Base-by-base conservation (phyloP, 2,888 invertebrate genomes). In the Ganaspis brasiliensis region DNA sequence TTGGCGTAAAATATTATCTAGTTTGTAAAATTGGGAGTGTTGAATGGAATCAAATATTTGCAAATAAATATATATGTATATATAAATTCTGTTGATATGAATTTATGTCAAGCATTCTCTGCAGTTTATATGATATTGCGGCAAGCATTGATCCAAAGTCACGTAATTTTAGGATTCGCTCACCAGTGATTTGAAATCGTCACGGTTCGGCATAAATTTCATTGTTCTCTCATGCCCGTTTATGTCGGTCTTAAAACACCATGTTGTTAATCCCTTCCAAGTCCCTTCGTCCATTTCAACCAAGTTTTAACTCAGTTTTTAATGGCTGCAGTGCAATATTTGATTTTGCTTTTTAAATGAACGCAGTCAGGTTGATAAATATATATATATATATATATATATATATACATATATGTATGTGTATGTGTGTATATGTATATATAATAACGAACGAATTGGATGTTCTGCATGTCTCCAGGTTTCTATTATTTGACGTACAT, bases 251-350 rank as follows among this genome's bases (percentile, higher is more conserved):
- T 84, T 86, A 82, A 84, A 87, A 82, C 79, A 75, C 76, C 74
- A 81, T 81, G 80, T 84, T 81, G 81, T 87, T 86, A 86, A 83
- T 80, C 81, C 76, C 74, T 21, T 45, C 24, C n/a, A 21, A 21
- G 67, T 14, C 24, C 45, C 67, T 67, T 67, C 21, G 40, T 67
- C 24, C 21, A 63, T 21, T 40, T n/a, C 45, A n/a, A 19, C 70
- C 80, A 71, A 70, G 72, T 78, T 86, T 86, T 86, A 82, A 83
- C 83, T 85, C 81, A 79, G 80, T 81, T 87, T 89, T 88, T 85
- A 87, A 86, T 85, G 84, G 84, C n/a, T 85, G 79, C 82, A 76
- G 59, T 79, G 81, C 80, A 83, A 80, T 85, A 84, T 86, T 88
- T 86, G 84, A 87, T 86, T 86, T 84, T 80, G 76, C 84, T 83